Conservation (phyloP, 2,888 invertebrate species). For the Cryptophagus acutangulus region DNA sequence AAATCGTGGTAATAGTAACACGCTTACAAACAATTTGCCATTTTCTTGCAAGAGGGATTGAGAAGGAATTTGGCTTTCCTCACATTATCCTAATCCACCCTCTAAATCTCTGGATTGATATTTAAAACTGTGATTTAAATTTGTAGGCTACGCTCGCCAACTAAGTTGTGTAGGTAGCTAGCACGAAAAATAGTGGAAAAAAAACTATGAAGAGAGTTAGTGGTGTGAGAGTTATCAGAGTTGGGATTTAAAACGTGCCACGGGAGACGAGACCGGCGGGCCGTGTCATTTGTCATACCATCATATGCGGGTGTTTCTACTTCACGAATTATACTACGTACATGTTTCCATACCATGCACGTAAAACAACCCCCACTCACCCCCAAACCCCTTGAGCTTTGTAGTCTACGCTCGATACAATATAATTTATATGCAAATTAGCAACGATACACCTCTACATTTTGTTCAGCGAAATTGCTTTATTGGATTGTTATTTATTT, state of each 20-base stretch:
- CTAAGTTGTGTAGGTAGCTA: too few relatives aligned
- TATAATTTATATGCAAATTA: constrained; percentile 1
- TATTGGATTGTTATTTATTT: neutral
- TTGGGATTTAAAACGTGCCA: constrained; percentile 9
- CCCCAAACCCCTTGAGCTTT: neutral
- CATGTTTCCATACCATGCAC: too few relatives aligned
- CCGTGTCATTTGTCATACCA: constrained; percentile 8
- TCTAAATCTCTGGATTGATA: too few relatives aligned
- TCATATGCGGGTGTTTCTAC: constrained; percentile 7
- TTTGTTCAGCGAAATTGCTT: constrained; percentile 1
- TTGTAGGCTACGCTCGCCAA: too few relatives aligned
- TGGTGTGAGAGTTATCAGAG: constrained; percentile 6
- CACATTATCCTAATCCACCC: too few relatives aligned
- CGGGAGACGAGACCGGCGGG: constrained; percentile 6
- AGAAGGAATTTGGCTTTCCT: too few relatives aligned
- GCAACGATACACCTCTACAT: constrained; percentile 1
- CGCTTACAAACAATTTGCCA: too few relatives aligned
- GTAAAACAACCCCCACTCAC: neutral
- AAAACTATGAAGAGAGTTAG: neutral
- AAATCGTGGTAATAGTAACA: too few relatives aligned
- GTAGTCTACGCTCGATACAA: neutral
- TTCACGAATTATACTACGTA: too few relatives aligned
- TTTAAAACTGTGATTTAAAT: too few relatives aligned
- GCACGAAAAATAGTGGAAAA: too few relatives aligned
- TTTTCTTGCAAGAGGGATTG: too few relatives aligned